Conservation (phyloP, 2,888 invertebrate genomes). For the Xylota segnis region DNA sequence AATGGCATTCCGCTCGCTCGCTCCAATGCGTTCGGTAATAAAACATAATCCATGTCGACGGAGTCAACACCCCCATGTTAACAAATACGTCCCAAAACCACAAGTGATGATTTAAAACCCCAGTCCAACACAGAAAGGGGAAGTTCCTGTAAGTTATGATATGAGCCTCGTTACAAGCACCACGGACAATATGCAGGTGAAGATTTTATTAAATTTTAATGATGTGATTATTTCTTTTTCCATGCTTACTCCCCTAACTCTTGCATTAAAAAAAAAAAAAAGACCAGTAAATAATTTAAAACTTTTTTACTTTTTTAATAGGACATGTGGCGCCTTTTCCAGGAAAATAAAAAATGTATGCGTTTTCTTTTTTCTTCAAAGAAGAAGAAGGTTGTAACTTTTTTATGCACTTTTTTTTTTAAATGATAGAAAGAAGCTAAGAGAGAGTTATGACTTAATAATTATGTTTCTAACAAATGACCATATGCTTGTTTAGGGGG, state of each 20-base stretch:
- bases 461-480: slow-evolving; percentile 40
- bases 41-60: slow-evolving; percentile 75
- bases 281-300: slow-evolving; percentile 63
- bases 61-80: slow-evolving; percentile 76
- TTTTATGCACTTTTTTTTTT: slow-evolving; percentile 48
- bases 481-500: slow-evolving; percentile 34
- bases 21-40: slow-evolving; percentile 62
- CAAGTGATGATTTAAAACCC: slow-evolving; percentile 75
- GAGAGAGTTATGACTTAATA: slow-evolving; percentile 26
- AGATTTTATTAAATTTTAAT: slow-evolving; percentile 77
- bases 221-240: slow-evolving; percentile 75
- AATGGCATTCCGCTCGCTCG: slow-evolving; percentile 26
- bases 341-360: slow-evolving; percentile 73
- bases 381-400: slow-evolving; percentile 25
- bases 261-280: slow-evolving; percentile 48
- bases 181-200: slow-evolving; percentile 75
- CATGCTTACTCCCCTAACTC: slow-evolving; percentile 57
- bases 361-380: slow-evolving; percentile 23
- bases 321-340: slow-evolving; percentile 74
- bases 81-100: slow-evolving; percentile 75
- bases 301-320: slow-evolving; percentile 46
- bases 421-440: not conserved
- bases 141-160: slow-evolving; percentile 66
- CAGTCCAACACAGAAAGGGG: slow-evolving; percentile 64
- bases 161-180: slow-evolving; percentile 63